Evolutionary conservation across 2,888 invertebrate species (phyloP).

Genomic region (Eupithecia inturbata): DNA sequence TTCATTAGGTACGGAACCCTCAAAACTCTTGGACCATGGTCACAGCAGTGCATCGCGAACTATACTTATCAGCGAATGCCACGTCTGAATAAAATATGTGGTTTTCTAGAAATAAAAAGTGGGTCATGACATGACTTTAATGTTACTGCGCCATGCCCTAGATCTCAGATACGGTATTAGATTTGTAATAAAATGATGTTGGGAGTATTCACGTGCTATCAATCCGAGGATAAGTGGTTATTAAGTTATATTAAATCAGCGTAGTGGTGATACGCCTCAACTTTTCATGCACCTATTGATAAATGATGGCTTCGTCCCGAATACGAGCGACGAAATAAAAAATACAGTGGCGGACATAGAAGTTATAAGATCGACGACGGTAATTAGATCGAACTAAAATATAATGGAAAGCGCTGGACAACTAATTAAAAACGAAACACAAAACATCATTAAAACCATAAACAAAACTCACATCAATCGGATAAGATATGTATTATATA

Average conservation of each 20-base stretch:
- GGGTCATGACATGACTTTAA: not conserved
- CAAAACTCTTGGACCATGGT: not conserved
- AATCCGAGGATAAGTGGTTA: not conserved
- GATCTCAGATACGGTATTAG: not conserved
- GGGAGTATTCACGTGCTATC: not conserved
- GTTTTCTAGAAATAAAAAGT: not conserved
- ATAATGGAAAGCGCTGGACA: too few relatives aligned
- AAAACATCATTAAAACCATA: too few relatives aligned
- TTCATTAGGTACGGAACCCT: not conserved
- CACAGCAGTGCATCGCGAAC: not conserved
- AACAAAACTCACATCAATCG: too few relatives aligned
- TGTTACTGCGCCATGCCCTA: not conserved
- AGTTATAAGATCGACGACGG: too few relatives aligned
- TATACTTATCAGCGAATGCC: not conserved
- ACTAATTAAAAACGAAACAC: too few relatives aligned
- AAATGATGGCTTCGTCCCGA: not conserved
- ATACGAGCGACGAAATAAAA: not conserved
- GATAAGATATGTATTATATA: too few relatives aligned
- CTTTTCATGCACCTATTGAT: not conserved
- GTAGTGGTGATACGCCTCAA: not conserved
- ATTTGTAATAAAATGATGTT: not conserved
- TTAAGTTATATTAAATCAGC: not conserved
- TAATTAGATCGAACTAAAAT: too few relatives aligned
- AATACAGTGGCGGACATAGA: not conserved
- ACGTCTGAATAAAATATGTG: not conserved